Evolutionary conservation across 2,797 vertebrate genomes (phyloP).

Genomic region (Salarias fasciatus): DNA sequence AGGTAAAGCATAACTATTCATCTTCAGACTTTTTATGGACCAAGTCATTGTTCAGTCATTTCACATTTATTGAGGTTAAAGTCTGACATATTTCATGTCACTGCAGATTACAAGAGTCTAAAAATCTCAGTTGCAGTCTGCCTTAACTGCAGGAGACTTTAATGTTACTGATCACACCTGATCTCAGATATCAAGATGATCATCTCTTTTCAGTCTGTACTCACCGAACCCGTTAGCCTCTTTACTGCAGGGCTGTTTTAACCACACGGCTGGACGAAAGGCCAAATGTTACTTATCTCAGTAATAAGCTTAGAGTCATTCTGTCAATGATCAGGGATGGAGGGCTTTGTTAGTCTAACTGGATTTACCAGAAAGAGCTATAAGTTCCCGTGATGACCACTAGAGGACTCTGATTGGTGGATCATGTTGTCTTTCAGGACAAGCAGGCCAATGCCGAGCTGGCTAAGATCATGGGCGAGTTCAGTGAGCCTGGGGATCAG

Average conservation of each 20-base stretch:
- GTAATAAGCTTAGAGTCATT: constrained; percentile 16
- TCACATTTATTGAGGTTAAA: too few species aligned
- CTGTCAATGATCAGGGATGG: constrained; percentile 23
- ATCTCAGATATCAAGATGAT: too few species aligned
- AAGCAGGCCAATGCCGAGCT: constrained; percentile 88
- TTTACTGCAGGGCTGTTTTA: constrained; percentile 5
- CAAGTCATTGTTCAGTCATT: too few species aligned
- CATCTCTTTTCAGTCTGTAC: too few species aligned
- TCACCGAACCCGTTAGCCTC: neutral
- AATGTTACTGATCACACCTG: too few species aligned
- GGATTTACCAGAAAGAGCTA: constrained; percentile 49
- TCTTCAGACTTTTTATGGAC: too few species aligned
- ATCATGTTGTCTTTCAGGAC: constrained; percentile 83
- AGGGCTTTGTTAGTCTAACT: constrained; percentile 37
- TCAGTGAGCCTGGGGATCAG: constrained; percentile 81
- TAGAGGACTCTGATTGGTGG: constrained; percentile 35
- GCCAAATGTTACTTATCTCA: constrained; percentile 15
- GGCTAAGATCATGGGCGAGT: constrained; percentile 92
- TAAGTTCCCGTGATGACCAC: constrained; percentile 17
- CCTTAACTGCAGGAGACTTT: too few species aligned
- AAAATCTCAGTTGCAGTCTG: too few species aligned
- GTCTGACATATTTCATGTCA: too few species aligned
- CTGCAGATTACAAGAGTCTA: too few species aligned
- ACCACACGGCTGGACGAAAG: constrained; percentile 12
- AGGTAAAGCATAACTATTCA: constrained; percentile 77